A percentile compares a stretch with the other conserved stretches of the same genome.
Conservation (phyloP, 2,113 vertebrate species). For the Pseudonaja textilis region DNA sequence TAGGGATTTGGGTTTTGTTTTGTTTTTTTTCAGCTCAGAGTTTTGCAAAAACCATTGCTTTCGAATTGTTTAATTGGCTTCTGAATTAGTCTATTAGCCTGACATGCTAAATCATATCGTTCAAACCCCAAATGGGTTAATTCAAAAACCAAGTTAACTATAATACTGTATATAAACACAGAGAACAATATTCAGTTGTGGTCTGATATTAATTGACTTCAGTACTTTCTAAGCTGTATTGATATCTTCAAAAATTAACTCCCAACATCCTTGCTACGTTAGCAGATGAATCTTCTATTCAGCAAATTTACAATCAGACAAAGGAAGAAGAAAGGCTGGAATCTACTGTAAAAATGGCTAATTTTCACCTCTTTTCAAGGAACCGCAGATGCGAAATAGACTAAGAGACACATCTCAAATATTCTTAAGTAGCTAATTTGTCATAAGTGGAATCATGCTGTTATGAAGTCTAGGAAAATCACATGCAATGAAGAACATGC, state of each 20-base stretch:
- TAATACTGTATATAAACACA: not conserved
- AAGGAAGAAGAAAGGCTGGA: not conserved
- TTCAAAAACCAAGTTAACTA: not conserved
- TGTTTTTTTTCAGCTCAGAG: not conserved
- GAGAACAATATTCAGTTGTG: not conserved
- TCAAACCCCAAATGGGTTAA: not conserved
- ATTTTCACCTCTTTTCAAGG: not conserved
- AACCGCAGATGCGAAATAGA: not conserved
- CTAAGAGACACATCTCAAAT: not conserved
- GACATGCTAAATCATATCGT: not conserved
- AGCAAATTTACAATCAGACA: not conserved
- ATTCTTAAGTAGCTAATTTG: not conserved
- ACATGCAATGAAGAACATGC: not conserved
- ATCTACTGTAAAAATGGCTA: not conserved
- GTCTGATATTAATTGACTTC: constrained; percentile 4
- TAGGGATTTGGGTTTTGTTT: not conserved
- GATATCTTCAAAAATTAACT: not conserved
- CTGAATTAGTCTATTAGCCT: not conserved
- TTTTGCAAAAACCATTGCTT: not conserved
- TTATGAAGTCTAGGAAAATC: not conserved
- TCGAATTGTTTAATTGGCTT: not conserved
- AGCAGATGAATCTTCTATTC: not conserved
- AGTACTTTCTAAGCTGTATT: not conserved
- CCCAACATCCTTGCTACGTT: not conserved
- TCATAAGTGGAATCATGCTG: not conserved